Percentiles rank a stretch among this genome's conserved stretches.
These are phyloP conservation scores for Cryptoblepharus egeriae DNA, from an alignment of 2,797 vertebrate species.

Conservation along the genomic window DNA sequence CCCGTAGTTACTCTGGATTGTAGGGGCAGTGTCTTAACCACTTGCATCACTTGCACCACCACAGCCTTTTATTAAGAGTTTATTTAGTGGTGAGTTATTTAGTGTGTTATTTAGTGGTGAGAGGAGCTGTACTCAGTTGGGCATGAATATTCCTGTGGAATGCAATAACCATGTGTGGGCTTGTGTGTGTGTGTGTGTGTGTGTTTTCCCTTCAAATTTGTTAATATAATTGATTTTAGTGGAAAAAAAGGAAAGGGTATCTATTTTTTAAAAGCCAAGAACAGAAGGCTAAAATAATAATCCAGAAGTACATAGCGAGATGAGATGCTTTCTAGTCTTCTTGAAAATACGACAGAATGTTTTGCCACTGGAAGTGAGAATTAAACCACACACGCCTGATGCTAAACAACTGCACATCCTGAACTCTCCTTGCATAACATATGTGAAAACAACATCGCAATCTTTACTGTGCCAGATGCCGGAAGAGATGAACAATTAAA, in stretches of 20 bases:
- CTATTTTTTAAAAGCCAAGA: slow-evolving; percentile 21
- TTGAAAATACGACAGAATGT: slow-evolving; percentile 74
- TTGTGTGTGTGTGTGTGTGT: too few species aligned
- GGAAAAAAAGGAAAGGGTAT: slow-evolving; percentile 31
- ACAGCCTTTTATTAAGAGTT: too few species aligned
- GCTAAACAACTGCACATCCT: slow-evolving; percentile 74
- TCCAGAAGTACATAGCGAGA: slow-evolving; percentile 39
- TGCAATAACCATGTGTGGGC: not conserved
- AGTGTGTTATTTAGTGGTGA: not conserved
- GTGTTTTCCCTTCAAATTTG: not conserved
- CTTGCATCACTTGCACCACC: too few species aligned
- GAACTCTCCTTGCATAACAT: slow-evolving; percentile 73
- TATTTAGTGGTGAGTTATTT: too few species aligned
- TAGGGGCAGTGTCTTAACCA: too few species aligned
- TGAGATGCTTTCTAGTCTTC: slow-evolving; percentile 56
- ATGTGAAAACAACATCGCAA: slow-evolving; percentile 72
- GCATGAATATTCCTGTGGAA: not conserved
- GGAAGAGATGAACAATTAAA: slow-evolving; percentile 65
- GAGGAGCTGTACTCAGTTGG: not conserved
- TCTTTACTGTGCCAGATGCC: slow-evolving; percentile 70
- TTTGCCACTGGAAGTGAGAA: slow-evolving; percentile 78
- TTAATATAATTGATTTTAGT: slow-evolving; percentile 3
- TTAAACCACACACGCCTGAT: slow-evolving; percentile 73
- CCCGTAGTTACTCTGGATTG: too few species aligned
- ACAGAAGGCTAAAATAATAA: slow-evolving; percentile 55